These are phyloP conservation scores for Fistularia commersonii DNA, from an alignment of 2,797 vertebrate genomes.

Conservation along the genomic window DNA sequence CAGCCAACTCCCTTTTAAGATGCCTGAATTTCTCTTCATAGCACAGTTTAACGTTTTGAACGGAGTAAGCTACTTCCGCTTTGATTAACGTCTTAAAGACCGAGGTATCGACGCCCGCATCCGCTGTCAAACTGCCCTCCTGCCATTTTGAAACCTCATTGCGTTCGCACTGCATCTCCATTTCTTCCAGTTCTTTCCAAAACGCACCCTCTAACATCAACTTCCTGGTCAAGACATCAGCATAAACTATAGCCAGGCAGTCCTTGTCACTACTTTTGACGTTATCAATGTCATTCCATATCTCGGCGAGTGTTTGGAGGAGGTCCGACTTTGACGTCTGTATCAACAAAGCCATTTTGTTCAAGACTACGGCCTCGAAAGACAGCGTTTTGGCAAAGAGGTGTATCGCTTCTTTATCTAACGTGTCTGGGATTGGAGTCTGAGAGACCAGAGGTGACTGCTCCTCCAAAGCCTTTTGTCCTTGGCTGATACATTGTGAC, in stretches of 20 bases:
- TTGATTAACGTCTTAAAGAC: conserved; percentile 77
- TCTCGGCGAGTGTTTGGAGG: conserved; percentile 75
- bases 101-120: conserved; percentile 44
- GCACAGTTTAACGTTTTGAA: conserved; percentile 82
- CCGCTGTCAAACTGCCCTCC: conserved; percentile 30
- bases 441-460: conserved; percentile 22
- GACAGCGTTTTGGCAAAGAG: conserved; percentile 84
- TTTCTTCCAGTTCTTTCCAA: conserved; percentile 83
- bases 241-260: conserved; percentile 72
- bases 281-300: conserved; percentile 75
- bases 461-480: conserved; percentile 52
- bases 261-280: conserved; percentile 69
- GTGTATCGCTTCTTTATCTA: conserved; percentile 69
- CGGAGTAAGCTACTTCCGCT: conserved; percentile 84
- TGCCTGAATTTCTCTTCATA: conserved; percentile 81
- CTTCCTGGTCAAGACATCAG: conserved; percentile 83
- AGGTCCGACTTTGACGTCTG: conserved; percentile 81
- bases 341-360: conserved; percentile 86
- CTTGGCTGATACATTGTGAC: conserved; percentile 64
- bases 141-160: conserved; percentile 34
- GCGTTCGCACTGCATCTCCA: conserved; percentile 64
- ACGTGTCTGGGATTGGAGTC: conserved; percentile 36
- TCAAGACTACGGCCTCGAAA: conserved; percentile 87
- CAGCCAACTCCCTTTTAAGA: conserved; percentile 81
- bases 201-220: conserved; percentile 85